These are phyloP conservation scores for Lasioglossum lativentre DNA, from an alignment of 2,888 invertebrate species.

Conservation along the genomic window DNA sequence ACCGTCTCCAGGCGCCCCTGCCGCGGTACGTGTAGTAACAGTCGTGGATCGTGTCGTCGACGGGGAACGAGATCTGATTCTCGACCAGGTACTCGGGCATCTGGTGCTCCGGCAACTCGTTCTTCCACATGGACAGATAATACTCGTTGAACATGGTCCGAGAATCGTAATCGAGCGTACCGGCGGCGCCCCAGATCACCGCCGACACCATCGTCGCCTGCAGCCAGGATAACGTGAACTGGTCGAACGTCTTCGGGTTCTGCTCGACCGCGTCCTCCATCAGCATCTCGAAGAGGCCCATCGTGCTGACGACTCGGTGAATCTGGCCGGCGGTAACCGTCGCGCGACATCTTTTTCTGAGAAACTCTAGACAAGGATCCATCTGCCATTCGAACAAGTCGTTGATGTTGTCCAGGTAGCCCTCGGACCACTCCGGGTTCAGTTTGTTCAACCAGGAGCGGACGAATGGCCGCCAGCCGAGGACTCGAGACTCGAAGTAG, in stretches of 20 bases:
- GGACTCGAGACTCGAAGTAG: constrained; percentile 93
- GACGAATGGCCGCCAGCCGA: constrained; percentile 93
- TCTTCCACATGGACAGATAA: constrained; percentile 86
- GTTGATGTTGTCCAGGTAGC: constrained; percentile 87
- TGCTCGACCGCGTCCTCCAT: constrained; percentile 90
- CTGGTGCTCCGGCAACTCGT: constrained; percentile 84
- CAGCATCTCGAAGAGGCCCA: constrained; percentile 91
- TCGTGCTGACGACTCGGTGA: constrained; percentile 90
- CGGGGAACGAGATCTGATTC: constrained; percentile 91
- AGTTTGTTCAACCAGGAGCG: constrained; percentile 91
- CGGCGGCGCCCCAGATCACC: constrained; percentile 94
- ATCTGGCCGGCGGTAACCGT: constrained; percentile 90
- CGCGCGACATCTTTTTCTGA: constrained; percentile 89
- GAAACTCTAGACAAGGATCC: constrained; percentile 90
- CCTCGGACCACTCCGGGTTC: constrained; percentile 88
- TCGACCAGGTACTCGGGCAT: constrained; percentile 88
- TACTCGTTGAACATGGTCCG: constrained; percentile 89
- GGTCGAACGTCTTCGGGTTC: constrained; percentile 89
- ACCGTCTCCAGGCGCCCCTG: constrained; percentile 95
- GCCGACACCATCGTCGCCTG: constrained; percentile 91
- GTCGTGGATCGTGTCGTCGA: constrained; percentile 92
- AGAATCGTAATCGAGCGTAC: constrained; percentile 91
- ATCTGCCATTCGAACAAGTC: constrained; percentile 91
- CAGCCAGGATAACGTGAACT: constrained; percentile 90
- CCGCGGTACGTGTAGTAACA: constrained; percentile 92